phyloP scores from a whole-genome alignment of 1,140 invertebrate species.

The Zaprionus africanus region DNA sequence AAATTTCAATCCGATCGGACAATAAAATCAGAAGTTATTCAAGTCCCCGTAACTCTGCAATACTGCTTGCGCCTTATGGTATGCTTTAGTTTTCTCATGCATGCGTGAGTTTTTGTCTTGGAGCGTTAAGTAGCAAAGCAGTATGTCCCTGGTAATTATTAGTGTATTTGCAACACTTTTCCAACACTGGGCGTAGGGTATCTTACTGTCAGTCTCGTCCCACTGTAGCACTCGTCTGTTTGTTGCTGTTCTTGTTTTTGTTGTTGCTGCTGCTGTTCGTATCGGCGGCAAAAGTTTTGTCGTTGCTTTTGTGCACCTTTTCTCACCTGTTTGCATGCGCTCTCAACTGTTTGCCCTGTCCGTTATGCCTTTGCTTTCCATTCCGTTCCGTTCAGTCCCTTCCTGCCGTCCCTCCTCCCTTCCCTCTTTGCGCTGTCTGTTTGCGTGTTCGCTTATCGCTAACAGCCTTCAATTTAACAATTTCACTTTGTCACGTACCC shows the following conservation, averaged over 20 bases:
- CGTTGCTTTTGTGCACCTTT: slow-evolving; percentile 37
- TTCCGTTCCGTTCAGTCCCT: background rate
- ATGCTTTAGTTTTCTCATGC: too few relatives aligned
- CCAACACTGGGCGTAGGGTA: too few relatives aligned
- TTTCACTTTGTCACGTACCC: slow-evolving; percentile 55
- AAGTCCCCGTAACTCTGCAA: too few relatives aligned
- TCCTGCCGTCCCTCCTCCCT: background rate
- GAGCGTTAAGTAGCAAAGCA: too few relatives aligned
- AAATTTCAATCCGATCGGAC: too few relatives aligned
- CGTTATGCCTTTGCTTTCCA: background rate
- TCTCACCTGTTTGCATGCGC: slow-evolving; percentile 47
- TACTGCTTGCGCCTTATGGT: too few relatives aligned
- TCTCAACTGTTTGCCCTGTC: slow-evolving; percentile 15
- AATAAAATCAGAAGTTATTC: too few relatives aligned
- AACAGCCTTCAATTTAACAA: slow-evolving; percentile 56
- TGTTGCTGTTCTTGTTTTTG: background rate
- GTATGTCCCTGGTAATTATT: too few relatives aligned
- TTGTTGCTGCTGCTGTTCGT: slow-evolving; percentile 7
- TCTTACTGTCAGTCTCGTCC: too few relatives aligned
- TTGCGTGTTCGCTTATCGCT: slow-evolving; percentile 56
- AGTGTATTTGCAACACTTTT: too few relatives aligned
- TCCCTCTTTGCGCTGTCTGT: slow-evolving; percentile 15
- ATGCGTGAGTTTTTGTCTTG: too few relatives aligned
- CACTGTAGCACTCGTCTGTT: too few relatives aligned
- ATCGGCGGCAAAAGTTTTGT: slow-evolving; percentile 48